phyloP scores from a whole-genome alignment of 2,888 invertebrate species.

The Exephanes ischioxanthus region DNA sequence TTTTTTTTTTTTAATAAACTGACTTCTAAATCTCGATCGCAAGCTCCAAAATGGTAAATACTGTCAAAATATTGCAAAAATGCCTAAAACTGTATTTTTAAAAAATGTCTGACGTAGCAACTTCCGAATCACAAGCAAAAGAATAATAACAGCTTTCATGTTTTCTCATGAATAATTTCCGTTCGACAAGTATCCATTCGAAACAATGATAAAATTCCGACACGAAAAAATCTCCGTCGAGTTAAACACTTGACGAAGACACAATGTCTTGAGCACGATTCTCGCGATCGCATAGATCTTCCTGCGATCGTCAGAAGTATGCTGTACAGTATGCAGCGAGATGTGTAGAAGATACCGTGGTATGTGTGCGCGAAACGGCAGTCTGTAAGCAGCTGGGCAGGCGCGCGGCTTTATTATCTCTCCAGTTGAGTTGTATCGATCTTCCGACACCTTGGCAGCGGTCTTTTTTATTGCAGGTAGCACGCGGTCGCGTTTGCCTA shows the following conservation, averaged over 20 bases:
- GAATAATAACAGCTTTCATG: background rate
- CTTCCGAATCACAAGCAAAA: background rate
- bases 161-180: background rate
- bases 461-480: conserved; percentile 31
- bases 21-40: no score
- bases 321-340: background rate
- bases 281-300: background rate
- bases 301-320: background rate
- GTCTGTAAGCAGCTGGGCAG: conserved; percentile 6
- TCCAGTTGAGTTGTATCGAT: conserved; percentile 49
- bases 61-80: no score
- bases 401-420: conserved; percentile 41
- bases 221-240: background rate
- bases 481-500: conserved; percentile 25
- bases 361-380: background rate
- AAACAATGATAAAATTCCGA: background rate
- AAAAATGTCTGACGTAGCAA: no score
- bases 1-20: no score
- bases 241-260: background rate
- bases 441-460: conserved; percentile 51
- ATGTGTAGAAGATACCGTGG: background rate
- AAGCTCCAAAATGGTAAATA: no score
- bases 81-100: no score
- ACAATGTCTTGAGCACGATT: background rate
- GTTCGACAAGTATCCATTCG: background rate